Conservation (phyloP, 2,797 vertebrate genomes). For the Mastacembelus armatus region DNA sequence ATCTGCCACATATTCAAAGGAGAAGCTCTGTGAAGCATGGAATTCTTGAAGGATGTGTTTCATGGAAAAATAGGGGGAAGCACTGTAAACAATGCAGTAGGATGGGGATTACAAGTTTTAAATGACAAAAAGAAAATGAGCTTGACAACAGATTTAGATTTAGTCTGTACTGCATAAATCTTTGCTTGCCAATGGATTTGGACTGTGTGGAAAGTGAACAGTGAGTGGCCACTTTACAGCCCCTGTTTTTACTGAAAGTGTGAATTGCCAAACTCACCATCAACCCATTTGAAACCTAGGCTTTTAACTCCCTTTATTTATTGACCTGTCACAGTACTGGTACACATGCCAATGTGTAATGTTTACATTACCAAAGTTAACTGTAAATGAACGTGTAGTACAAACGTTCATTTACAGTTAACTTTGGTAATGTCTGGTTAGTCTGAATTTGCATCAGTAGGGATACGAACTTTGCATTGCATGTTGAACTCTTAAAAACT, state of each 20-base stretch:
- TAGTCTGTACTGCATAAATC: conserved; percentile 50
- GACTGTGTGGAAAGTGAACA: conserved; percentile 38
- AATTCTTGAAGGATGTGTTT: conserved; percentile 73
- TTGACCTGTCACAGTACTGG: neutral
- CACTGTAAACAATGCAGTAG: conserved; percentile 71
- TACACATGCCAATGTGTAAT: no score
- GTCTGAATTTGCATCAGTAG: no score
- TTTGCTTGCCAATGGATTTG: conserved; percentile 37
- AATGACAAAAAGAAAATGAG: conserved; percentile 70
- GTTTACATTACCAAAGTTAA: no score
- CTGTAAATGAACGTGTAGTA: neutral
- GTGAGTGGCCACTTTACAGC: conserved; percentile 17
- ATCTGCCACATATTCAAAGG: conserved; percentile 81
- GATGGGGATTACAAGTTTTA: conserved; percentile 76
- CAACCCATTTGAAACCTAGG: neutral
- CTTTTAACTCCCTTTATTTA: neutral
- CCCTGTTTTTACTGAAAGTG: neutral
- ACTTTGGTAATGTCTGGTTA: neutral
- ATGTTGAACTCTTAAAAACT: no score
- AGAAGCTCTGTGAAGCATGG: conserved; percentile 71
- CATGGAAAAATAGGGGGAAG: conserved; percentile 70
- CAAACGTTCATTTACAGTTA: neutral
- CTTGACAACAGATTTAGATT: conserved; percentile 63
- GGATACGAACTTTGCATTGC: no score
- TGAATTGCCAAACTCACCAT: neutral